Evolutionary conservation across 2,888 invertebrate genomes (phyloP).

Genomic region (Tetranychus truncatus): DNA sequence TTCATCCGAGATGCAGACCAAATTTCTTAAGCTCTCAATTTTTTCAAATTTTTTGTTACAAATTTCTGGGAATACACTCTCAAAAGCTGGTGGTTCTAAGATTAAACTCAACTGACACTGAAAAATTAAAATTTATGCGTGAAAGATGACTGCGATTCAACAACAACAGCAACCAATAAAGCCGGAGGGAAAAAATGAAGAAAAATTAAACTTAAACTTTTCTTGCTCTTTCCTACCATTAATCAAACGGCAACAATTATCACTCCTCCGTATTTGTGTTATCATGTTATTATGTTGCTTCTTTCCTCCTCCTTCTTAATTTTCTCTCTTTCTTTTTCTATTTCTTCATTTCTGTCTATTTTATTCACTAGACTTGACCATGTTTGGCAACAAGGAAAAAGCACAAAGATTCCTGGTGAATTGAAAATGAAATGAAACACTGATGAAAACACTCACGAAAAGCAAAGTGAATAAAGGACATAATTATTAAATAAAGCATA

Average conservation of each 20-base stretch:
- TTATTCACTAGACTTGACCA: not conserved
- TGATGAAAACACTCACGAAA: not conserved
- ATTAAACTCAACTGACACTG: no score
- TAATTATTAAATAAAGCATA: not conserved
- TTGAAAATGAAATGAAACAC: not conserved
- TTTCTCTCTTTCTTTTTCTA: not conserved
- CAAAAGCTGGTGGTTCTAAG: no score
- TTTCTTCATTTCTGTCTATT: not conserved
- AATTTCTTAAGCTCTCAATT: constrained; percentile 50
- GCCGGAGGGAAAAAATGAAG: not conserved
- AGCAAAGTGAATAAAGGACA: not conserved
- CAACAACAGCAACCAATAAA: not conserved
- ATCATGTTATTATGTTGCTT: not conserved
- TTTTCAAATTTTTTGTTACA: no score
- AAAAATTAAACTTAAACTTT: not conserved
- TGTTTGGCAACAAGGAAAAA: not conserved
- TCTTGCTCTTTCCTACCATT: not conserved
- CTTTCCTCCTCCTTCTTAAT: not conserved
- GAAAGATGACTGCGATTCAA: no score
- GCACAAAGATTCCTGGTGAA: not conserved
- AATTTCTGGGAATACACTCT: no score
- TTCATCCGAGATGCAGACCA: constrained; percentile 44
- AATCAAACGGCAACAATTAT: not conserved
- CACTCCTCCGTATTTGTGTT: not conserved
- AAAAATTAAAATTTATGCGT: no score